Evolutionary conservation across 1,140 invertebrate species (phyloP), one percentile per base, ranked within the genome.

Genomic region (Plutomurus gul): DNA sequence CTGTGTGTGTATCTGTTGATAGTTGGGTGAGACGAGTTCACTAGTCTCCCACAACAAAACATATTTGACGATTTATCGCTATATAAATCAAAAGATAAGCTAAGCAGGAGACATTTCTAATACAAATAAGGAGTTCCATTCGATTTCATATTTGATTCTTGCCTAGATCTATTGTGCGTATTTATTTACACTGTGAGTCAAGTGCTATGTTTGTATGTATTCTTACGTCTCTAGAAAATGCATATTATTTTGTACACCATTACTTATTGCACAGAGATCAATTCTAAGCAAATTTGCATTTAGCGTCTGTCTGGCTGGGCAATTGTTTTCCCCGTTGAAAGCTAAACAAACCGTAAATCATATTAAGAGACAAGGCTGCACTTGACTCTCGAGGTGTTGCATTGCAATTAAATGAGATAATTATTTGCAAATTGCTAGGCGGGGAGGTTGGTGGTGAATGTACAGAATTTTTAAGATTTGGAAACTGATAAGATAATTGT

Each of bases 121-220:
- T 65, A 65, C 56, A 65, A 65, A 65, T 65, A 65, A 65, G 56
- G 56, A 65, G 56, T 65, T 65, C 56, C 56, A 65, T 65, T 11
- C 11, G 18, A 33, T 65, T 65, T 36, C 30, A 18, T 27, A 33
- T 33, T 65, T 25, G 22, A 30, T 65, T 18, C 13, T 27, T 8
- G 6, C 3, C 8, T n/a, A 3, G 33, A 60, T 36, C n/a, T n/a
- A 36, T 33, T 65, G 27, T 65, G 18, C 18, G 30, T 36, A 25
- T 65, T 30, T 6, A 36, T 65, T 25, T 65, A 25, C 25, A 33
- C 16, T 18, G n/a, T 49, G n/a, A n/a, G 46, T 18, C 7, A 49
- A 49, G 46, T n/a, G n/a, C n/a, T n/a, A n/a, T n/a, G n/a, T n/a
- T n/a, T n/a, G n/a, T n/a, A n/a, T n/a, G n/a, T n/a, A n/a, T n/a